These are phyloP conservation scores for Hermaeophaga mercurialis DNA, from an alignment of 2,888 invertebrate species.

Conservation along the genomic window DNA sequence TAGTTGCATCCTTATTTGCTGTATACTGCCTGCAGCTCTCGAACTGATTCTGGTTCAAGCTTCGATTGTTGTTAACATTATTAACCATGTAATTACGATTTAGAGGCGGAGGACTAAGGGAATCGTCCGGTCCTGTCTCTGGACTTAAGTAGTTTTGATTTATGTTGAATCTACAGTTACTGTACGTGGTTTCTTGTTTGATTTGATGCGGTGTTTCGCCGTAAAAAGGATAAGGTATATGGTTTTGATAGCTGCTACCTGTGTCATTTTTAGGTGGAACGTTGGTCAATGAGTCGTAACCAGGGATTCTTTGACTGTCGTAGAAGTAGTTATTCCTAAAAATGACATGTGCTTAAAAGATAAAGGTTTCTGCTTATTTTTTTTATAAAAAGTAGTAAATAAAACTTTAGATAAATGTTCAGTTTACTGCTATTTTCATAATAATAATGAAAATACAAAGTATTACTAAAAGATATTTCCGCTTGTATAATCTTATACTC, in stretches of 20 bases:
- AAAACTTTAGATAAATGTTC: too few species aligned
- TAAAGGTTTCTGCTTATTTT: too few species aligned
- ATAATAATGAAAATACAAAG: too few species aligned
- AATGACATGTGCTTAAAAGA: too few species aligned
- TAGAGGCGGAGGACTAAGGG: constrained; percentile 42
- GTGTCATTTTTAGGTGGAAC: constrained; percentile 18
- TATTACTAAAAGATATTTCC: too few species aligned
- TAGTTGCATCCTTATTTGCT: neutral
- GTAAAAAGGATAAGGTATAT: constrained; percentile 31
- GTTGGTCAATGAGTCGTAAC: constrained; percentile 22
- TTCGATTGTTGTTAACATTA: constrained; percentile 30
- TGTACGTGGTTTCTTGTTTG: constrained; percentile 41
- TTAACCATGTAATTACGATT: constrained; percentile 1
- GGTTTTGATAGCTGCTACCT: constrained; percentile 31
- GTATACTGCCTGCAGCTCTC: constrained; percentile 41
- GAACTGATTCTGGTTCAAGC: constrained; percentile 42
- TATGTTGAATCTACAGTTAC: constrained; percentile 40
- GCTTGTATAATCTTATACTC: too few species aligned
- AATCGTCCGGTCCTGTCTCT: constrained; percentile 42
- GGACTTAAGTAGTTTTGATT: constrained; percentile 21
- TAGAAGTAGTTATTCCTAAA: constrained; percentile 34
- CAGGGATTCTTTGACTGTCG: constrained; percentile 29
- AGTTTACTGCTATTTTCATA: too few species aligned
- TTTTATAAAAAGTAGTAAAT: too few species aligned
- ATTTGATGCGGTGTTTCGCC: constrained; percentile 20